A percentile compares a stretch with the other conserved stretches of the same genome.
These are phyloP conservation scores for Dascyllus trimaculatus DNA, from an alignment of 2,113 vertebrate genomes.

Conservation along the genomic window DNA sequence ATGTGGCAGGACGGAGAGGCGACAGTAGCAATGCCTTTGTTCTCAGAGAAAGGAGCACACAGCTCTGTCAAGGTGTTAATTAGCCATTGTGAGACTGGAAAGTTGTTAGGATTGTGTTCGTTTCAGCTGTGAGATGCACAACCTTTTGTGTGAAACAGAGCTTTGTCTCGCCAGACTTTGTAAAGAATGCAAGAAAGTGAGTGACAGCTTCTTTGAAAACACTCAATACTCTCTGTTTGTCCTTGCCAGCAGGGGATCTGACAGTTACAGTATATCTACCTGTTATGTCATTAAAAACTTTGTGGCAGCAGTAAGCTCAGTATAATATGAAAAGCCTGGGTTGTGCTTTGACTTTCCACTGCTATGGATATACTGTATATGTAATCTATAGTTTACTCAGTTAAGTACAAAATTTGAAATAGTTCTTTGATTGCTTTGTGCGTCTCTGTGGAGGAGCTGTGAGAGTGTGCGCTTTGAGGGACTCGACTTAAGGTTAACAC, in stretches of 20 bases:
- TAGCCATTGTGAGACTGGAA: slow-evolving; percentile 65
- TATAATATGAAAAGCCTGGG: neutral
- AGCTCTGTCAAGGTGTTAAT: slow-evolving; percentile 73
- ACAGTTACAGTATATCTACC: slow-evolving; percentile 25
- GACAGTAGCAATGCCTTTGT: slow-evolving; percentile 63
- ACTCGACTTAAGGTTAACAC: slow-evolving; percentile 29
- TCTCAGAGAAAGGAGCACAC: slow-evolving; percentile 48
- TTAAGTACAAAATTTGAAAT: neutral
- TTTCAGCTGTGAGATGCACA: slow-evolving; percentile 49
- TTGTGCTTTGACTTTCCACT: neutral
- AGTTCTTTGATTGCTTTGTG: neutral
- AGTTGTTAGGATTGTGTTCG: slow-evolving; percentile 54
- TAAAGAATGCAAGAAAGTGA: slow-evolving; percentile 37
- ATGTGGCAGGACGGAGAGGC: slow-evolving; percentile 61
- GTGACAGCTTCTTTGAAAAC: slow-evolving; percentile 38
- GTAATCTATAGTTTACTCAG: neutral
- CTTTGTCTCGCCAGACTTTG: slow-evolving; percentile 51
- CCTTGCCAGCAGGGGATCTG: slow-evolving; percentile 22
- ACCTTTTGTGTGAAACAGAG: slow-evolving; percentile 54
- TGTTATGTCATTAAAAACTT: slow-evolving; percentile 40
- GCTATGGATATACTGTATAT: neutral
- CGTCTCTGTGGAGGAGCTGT: slow-evolving; percentile 1
- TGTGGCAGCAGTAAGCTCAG: slow-evolving; percentile 5
- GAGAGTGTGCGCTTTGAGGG: neutral
- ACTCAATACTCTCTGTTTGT: slow-evolving; percentile 20